These are phyloP conservation scores for Plotosus lineatus DNA, from an alignment of 2,113 vertebrate species.

Conservation along the genomic window DNA sequence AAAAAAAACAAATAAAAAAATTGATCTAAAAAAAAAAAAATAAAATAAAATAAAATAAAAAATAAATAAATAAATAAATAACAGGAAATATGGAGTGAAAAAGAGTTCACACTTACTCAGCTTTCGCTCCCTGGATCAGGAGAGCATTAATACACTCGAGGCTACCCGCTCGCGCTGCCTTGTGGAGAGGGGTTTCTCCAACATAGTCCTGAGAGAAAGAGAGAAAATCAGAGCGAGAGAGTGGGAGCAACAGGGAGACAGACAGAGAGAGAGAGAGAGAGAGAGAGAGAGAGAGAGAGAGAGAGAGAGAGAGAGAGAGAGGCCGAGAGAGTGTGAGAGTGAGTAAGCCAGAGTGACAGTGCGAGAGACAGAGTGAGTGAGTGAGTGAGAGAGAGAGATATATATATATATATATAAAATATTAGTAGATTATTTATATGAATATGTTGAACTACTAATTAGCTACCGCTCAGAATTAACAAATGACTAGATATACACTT, in stretches of 20 bases:
- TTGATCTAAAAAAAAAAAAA: neutral
- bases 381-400: neutral
- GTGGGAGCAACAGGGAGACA: neutral
- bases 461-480: no score
- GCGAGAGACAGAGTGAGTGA: neutral
- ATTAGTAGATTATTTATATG: no score
- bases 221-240: neutral
- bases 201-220: conserved; percentile 86
- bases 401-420: no score
- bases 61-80: neutral
- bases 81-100: conserved; percentile 31
- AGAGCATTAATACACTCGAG: conserved; percentile 94
- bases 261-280: neutral
- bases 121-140: conserved; percentile 90
- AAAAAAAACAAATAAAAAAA: neutral
- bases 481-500: no score
- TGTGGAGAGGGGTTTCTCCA: conserved; percentile 97
- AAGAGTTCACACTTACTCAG: conserved; percentile 88
- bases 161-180: conserved; percentile 97
- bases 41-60: neutral
- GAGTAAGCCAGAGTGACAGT: neutral
- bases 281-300: neutral
- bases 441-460: no score
- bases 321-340: neutral
- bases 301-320: neutral